These are phyloP conservation scores for Zaprionus ghesquierei DNA, from an alignment of 1,140 invertebrate species.

Conservation along the genomic window DNA sequence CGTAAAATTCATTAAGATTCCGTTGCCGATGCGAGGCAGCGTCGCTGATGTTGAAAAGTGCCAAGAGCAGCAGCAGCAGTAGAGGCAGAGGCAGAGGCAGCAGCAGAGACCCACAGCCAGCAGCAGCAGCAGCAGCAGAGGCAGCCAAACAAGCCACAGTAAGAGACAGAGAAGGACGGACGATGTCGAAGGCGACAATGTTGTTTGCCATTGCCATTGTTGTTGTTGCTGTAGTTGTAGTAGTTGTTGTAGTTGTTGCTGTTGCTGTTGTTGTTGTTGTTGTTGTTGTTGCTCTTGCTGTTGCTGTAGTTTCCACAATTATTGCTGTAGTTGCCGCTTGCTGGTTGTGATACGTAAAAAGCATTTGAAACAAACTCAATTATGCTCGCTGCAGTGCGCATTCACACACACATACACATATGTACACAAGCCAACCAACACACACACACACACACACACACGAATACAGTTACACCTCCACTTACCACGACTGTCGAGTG, in stretches of 20 bases:
- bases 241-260: slow-evolving; percentile 28
- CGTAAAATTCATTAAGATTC: slow-evolving; percentile 81
- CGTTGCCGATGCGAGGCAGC: slow-evolving; percentile 76
- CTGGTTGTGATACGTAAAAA: slow-evolving; percentile 76
- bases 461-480: slow-evolving; percentile 38
- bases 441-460: neutral
- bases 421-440: no score
- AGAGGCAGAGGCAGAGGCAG: slow-evolving; percentile 32
- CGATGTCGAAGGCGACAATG: slow-evolving; percentile 45
- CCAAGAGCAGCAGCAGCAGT: slow-evolving; percentile 62
- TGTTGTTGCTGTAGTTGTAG: slow-evolving; percentile 50
- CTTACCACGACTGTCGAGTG: slow-evolving; percentile 48
- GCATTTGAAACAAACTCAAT: slow-evolving; percentile 81
- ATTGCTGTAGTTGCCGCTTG: slow-evolving; percentile 15
- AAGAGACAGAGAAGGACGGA: slow-evolving; percentile 9
- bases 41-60: slow-evolving; percentile 68
- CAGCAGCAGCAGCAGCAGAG: neutral
- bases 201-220: slow-evolving; percentile 57
- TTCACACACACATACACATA: slow-evolving; percentile 44
- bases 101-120: slow-evolving; percentile 30
- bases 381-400: slow-evolving; percentile 74
- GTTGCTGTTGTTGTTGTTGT: slow-evolving; percentile 44
- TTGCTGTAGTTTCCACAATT: slow-evolving; percentile 34
- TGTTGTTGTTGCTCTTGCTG: slow-evolving; percentile 44
- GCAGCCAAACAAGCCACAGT: slow-evolving; percentile 13